A percentile compares a stretch with the other conserved stretches of the same genome.
Conservation (phyloP, 2,888 invertebrate species). For the Drosophila vallismaia region DNA sequence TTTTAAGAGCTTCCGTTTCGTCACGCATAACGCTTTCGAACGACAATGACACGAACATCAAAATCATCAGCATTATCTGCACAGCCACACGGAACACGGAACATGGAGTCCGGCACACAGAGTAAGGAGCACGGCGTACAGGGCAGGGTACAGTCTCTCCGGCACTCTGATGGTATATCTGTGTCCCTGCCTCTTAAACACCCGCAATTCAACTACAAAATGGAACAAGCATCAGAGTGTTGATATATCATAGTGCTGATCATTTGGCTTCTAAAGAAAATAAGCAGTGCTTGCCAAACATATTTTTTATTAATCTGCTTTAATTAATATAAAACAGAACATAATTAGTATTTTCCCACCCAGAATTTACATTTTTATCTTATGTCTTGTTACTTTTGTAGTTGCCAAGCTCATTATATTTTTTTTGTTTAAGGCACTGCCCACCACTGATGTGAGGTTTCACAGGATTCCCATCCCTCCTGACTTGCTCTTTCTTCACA, state of each 20-base stretch:
- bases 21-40: constrained; percentile 76
- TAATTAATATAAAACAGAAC: too few species aligned
- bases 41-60: constrained; percentile 70
- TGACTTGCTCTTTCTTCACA: background rate
- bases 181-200: constrained; percentile 39
- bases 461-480: background rate
- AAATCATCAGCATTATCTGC: constrained; percentile 74
- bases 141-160: constrained; percentile 17
- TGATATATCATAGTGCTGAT: constrained; percentile 11
- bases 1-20: constrained; percentile 74
- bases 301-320: too few species aligned
- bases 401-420: too few species aligned
- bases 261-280: background rate
- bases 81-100: constrained; percentile 52
- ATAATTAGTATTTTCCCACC: too few species aligned
- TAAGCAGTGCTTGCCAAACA: too few species aligned
- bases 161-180: constrained; percentile 12
- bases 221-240: constrained; percentile 15
- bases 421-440: background rate
- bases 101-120: constrained; percentile 18
- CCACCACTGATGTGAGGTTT: constrained; percentile 30
- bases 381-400: too few species aligned
- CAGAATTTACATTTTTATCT: too few species aligned
- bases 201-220: constrained; percentile 50
- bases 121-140: constrained; percentile 19